Evolutionary conservation across 2,113 vertebrate genomes (phyloP).

Genomic region (Callipepla squamata): DNA sequence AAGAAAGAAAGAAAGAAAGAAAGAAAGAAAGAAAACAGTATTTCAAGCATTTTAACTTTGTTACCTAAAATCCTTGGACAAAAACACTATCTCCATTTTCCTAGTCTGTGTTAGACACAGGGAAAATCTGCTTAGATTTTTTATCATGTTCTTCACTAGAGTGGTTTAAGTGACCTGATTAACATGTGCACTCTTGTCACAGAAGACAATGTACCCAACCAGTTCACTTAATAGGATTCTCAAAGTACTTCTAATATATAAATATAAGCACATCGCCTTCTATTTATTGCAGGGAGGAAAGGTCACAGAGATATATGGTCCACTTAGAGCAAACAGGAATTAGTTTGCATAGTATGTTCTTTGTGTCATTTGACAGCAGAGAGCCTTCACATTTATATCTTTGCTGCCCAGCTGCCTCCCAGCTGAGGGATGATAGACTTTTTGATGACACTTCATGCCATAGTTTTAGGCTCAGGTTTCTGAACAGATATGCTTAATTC

Average conservation of each 20-base stretch:
- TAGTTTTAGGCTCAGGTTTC: background rate
- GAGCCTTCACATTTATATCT: background rate
- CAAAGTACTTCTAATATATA: background rate
- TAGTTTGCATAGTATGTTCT: background rate
- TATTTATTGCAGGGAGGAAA: constrained; percentile 1
- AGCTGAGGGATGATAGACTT: background rate
- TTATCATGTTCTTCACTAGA: background rate
- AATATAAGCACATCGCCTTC: background rate
- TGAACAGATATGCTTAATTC: background rate
- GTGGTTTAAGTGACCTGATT: constrained; percentile 19
- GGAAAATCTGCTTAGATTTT: constrained; percentile 10
- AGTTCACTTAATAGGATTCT: constrained; percentile 1
- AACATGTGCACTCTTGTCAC: background rate
- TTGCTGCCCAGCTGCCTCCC: background rate
- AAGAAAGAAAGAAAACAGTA: constrained; percentile 2
- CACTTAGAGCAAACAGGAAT: background rate
- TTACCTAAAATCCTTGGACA: background rate
- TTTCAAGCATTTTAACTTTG: constrained; percentile 4
- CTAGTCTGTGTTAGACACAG: background rate
- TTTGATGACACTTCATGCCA: background rate
- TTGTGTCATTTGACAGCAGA: background rate
- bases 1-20: background rate
- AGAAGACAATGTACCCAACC: background rate
- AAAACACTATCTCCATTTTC: background rate
- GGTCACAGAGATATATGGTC: background rate